Evolutionary conservation across 2,888 invertebrate species (phyloP).

Genomic region (Autographa gamma): DNA sequence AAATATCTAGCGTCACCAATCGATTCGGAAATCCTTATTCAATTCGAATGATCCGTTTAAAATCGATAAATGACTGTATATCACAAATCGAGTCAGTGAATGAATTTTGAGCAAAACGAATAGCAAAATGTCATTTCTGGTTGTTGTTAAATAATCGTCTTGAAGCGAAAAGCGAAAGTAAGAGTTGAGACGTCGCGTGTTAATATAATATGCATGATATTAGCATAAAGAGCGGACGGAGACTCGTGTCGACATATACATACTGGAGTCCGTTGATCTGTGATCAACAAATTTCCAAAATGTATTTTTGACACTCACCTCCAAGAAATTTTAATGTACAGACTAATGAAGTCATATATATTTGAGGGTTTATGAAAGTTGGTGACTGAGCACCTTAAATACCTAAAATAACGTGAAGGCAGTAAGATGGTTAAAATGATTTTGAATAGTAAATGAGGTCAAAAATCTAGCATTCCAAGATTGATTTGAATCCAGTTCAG

Average conservation of each 20-base stretch:
- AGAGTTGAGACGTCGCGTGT: constrained; percentile 12
- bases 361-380: neutral
- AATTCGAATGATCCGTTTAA: constrained; percentile 37
- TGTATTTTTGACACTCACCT: neutral
- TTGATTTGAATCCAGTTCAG: neutral
- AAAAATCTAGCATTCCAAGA: neutral
- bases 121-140: constrained; percentile 19
- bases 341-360: neutral
- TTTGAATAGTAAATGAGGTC: neutral
- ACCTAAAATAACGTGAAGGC: neutral
- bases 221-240: constrained; percentile 40
- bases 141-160: constrained; percentile 27
- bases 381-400: neutral
- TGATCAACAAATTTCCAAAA: constrained; percentile 19
- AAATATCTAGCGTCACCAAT: constrained; percentile 31
- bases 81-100: constrained; percentile 32
- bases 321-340: neutral
- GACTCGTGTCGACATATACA: constrained; percentile 32
- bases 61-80: constrained; percentile 28
- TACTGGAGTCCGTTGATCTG: constrained; percentile 27
- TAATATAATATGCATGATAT: constrained; percentile 44
- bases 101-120: constrained; percentile 17
- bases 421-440: neutral
- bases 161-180: constrained; percentile 51
- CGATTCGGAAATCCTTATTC: constrained; percentile 31